A percentile compares a stretch with the other conserved stretches of the same genome.
Evolutionary conservation across 2,888 invertebrate genomes (phyloP).

Genomic region (Drosophila tanythrix): DNA sequence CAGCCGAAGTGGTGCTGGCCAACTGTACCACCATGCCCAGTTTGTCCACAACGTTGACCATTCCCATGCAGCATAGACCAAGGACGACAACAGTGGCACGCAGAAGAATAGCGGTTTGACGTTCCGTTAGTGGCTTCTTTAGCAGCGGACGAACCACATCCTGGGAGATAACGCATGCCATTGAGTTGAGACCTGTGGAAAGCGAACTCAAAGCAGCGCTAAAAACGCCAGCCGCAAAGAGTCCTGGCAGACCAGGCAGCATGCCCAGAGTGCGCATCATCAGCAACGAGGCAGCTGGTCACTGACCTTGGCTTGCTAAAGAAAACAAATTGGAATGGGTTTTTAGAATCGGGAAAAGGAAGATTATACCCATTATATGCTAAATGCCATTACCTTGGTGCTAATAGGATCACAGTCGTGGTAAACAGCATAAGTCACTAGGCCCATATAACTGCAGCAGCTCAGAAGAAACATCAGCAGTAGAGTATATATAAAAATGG

Average conservation of each 20-base stretch:
- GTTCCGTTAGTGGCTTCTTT: conserved; percentile 86
- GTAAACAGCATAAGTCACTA: conserved; percentile 90
- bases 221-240: conserved; percentile 95
- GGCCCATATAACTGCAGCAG: conserved; percentile 90
- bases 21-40: conserved; percentile 89
- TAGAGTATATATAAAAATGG: conserved; percentile 88
- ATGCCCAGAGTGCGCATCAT: conserved; percentile 93
- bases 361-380: background rate
- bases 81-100: conserved; percentile 89
- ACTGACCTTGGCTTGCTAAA: conserved; percentile 89
- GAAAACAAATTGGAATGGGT: background rate
- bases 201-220: conserved; percentile 94
- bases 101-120: conserved; percentile 87
- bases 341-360: background rate
- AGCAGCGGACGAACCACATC: conserved; percentile 90
- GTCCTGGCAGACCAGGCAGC: conserved; percentile 92
- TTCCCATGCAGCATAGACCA: conserved; percentile 88
- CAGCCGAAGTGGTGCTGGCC: conserved; percentile 88
- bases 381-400: conserved; percentile 87
- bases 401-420: conserved; percentile 92
- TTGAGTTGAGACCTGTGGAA: conserved; percentile 92
- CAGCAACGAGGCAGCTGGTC: conserved; percentile 93
- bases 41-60: conserved; percentile 89
- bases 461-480: conserved; percentile 87
- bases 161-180: conserved; percentile 92